A percentile compares a stretch with the other conserved stretches of the same genome.
These are phyloP conservation scores for Phasianus colchicus DNA, from an alignment of 2,113 vertebrate species.

Conservation along the genomic window DNA sequence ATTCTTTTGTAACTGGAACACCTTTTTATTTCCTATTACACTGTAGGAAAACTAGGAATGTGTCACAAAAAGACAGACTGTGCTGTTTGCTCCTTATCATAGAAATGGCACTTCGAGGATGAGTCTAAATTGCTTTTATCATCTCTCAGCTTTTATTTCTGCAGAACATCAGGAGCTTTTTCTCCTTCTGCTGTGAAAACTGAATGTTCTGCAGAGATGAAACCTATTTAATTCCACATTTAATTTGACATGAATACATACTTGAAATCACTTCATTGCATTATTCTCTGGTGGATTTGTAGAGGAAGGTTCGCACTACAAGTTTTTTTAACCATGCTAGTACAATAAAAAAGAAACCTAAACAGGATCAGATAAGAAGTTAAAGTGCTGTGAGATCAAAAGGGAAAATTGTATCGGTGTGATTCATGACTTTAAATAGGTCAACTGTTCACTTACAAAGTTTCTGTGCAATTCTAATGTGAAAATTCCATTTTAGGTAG, in stretches of 20 bases:
- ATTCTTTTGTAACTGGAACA: background rate
- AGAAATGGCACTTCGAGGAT: background rate
- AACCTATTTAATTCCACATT: conserved; percentile 17
- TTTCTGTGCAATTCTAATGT: background rate
- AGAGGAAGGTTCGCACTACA: conserved; percentile 15
- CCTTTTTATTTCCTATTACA: background rate
- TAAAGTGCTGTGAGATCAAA: background rate
- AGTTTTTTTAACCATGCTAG: conserved; percentile 13
- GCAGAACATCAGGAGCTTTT: conserved; percentile 6
- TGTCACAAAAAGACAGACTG: background rate
- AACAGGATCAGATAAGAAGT: background rate
- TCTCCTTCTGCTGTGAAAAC: conserved; percentile 2
- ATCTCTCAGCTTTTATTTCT: conserved; percentile 22
- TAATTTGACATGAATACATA: background rate
- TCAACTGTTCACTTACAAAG: background rate
- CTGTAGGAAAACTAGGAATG: background rate
- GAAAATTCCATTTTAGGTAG: background rate
- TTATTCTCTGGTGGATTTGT: conserved; percentile 44
- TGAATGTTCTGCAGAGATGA: conserved; percentile 12
- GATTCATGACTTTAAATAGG: background rate
- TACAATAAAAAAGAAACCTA: conserved; percentile 40
- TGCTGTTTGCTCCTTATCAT: background rate
- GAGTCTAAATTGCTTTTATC: conserved; percentile 39
- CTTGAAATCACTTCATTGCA: background rate
- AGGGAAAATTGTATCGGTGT: rapidly evolving